Evolutionary conservation across 2,888 invertebrate species (phyloP).

Genomic region (Trypoxylon attenuatum): DNA sequence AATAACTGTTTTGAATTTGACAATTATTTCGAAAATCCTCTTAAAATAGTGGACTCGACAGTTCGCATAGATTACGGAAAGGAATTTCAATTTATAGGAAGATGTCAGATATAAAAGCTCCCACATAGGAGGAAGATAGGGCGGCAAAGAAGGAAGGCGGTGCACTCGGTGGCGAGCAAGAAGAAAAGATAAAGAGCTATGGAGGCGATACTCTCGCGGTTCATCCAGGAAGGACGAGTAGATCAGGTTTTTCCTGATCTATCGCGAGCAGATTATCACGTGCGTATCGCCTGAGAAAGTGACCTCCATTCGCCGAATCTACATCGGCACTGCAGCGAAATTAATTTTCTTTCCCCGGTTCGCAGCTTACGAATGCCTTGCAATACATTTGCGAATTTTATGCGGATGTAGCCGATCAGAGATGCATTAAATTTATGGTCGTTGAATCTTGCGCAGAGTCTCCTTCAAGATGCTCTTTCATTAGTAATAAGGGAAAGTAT

Average conservation of each 20-base stretch:
- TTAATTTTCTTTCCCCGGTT: background rate
- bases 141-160: constrained; percentile 42
- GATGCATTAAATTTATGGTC: background rate
- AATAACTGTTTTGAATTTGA: too few relatives aligned
- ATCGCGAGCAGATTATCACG: background rate
- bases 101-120: too few relatives aligned
- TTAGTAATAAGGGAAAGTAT: too few relatives aligned
- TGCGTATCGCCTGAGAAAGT: constrained; percentile 12
- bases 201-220: constrained; percentile 62
- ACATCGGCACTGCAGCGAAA: background rate
- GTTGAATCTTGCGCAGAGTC: too few relatives aligned
- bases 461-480: too few relatives aligned
- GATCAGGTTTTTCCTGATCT: constrained; percentile 38
- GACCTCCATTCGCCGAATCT: constrained; percentile 13
- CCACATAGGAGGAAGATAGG: constrained; percentile 43
- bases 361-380: background rate
- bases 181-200: constrained; percentile 66
- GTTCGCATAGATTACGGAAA: too few relatives aligned
- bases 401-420: background rate
- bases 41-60: too few relatives aligned
- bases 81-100: too few relatives aligned
- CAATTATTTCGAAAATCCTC: too few relatives aligned
- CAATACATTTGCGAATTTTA: background rate
- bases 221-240: constrained; percentile 35
- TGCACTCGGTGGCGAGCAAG: constrained; percentile 57